A percentile compares a stretch with the other conserved stretches of the same genome.
Evolutionary conservation across 2,888 invertebrate genomes (phyloP).

Genomic region (Hypercompe scribonia): DNA sequence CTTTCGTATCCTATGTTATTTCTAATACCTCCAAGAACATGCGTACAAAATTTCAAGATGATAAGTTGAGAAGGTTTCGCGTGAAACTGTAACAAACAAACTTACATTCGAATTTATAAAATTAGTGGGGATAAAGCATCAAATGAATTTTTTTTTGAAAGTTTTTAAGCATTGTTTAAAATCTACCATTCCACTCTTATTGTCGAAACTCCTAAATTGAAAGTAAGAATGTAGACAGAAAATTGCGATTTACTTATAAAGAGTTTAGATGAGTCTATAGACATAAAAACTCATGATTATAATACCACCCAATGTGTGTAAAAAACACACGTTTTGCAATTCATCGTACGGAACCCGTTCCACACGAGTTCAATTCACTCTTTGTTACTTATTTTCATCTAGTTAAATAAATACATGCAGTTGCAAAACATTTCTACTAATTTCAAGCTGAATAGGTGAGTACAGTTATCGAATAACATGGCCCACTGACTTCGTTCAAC

Average conservation of each 20-base stretch:
- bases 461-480: slow-evolving; percentile 61
- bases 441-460: slow-evolving; percentile 29
- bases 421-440: slow-evolving; percentile 31
- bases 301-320: neutral
- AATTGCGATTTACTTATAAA: neutral
- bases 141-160: too few relatives aligned
- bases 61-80: too few relatives aligned
- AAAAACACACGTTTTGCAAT: neutral
- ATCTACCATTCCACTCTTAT: neutral
- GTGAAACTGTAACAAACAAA: too few relatives aligned
- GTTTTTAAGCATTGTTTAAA: neutral
- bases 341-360: neutral
- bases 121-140: too few relatives aligned
- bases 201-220: neutral
- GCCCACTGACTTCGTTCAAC: slow-evolving; percentile 53
- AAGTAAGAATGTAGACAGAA: neutral
- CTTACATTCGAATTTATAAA: too few relatives aligned
- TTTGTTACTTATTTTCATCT: neutral
- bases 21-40: too few relatives aligned
- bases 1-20: too few relatives aligned
- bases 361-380: neutral
- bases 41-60: too few relatives aligned
- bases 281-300: neutral
- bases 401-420: slow-evolving; percentile 18
- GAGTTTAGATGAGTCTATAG: neutral